A percentile compares a stretch with the other conserved stretches of the same genome.
Conservation (phyloP, 2,888 invertebrate genomes). For the Quadriops clusia region DNA sequence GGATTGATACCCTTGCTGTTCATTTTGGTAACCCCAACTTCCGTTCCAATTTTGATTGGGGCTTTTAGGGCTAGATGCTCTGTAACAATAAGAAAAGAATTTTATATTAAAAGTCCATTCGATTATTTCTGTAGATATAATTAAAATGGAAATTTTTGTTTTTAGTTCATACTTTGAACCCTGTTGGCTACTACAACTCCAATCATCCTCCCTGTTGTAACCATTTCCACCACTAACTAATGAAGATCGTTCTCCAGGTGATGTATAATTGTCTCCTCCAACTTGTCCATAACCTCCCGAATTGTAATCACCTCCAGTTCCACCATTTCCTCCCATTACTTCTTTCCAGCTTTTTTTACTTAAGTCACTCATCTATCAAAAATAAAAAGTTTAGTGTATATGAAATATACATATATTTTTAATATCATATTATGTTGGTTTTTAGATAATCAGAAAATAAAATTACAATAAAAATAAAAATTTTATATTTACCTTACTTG, state of each 20-base stretch:
- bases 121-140: conserved; percentile 3
- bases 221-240: conserved; percentile 33
- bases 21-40: conserved; percentile 31
- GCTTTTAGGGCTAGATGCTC: conserved; percentile 35
- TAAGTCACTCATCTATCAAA: conserved; percentile 49
- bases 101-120: too few relatives aligned
- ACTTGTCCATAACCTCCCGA: conserved; percentile 33
- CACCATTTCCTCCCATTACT: conserved; percentile 26
- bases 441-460: not conserved
- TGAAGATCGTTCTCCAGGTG: conserved; percentile 38
- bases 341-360: conserved; percentile 53
- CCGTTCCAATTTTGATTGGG: conserved; percentile 26
- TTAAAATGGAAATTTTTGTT: not conserved
- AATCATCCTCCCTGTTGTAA: conserved; percentile 30
- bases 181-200: conserved; percentile 35
- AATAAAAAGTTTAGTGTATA: conserved; percentile 1
- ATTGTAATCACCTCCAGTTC: conserved; percentile 18
- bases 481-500: conserved; percentile 44
- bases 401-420: not conserved
- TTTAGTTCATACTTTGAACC: conserved; percentile 31
- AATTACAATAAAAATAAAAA: conserved; percentile 5
- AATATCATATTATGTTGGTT: conserved; percentile 1
- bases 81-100: conserved; percentile 16
- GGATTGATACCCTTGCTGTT: conserved; percentile 29
- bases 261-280: conserved; percentile 34